phyloP scores from a whole-genome alignment of 1,140 invertebrate species.

The Brachystomella parvula region DNA sequence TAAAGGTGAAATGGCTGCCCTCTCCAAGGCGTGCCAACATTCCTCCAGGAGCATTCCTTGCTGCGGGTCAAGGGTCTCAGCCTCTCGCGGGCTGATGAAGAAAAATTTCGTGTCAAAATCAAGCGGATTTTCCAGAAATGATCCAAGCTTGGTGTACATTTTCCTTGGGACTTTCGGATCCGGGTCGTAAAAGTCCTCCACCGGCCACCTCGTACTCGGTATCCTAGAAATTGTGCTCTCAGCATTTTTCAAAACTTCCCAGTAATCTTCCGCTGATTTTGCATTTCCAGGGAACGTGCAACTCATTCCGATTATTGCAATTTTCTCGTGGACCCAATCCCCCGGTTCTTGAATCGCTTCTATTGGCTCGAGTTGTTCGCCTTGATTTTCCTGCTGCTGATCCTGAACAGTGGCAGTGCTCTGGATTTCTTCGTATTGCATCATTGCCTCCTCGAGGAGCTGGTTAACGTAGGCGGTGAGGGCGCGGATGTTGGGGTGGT shows the following conservation, averaged over 20 bases:
- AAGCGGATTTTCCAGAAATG: not conserved
- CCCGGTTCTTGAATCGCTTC: no score
- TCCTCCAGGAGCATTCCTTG: constrained; percentile 52
- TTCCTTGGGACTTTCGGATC: not conserved
- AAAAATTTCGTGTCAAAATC: constrained; percentile 50
- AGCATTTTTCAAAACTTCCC: not conserved
- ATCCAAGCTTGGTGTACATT: not conserved
- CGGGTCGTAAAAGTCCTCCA: not conserved
- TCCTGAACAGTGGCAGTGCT: not conserved
- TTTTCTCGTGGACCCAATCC: not conserved
- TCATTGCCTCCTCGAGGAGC: not conserved
- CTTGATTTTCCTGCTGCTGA: not conserved
- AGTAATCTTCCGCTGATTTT: not conserved
- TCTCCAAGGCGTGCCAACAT: constrained; percentile 53
- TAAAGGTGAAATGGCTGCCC: constrained; percentile 45
- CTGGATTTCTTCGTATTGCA: not conserved
- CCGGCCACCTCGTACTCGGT: not conserved
- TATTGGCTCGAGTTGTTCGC: no score
- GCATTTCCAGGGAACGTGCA: not conserved
- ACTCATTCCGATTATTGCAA: constrained; percentile 9
- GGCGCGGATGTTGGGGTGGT: not conserved
- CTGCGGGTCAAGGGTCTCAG: constrained; percentile 56
- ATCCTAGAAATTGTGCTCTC: not conserved
- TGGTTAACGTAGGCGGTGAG: not conserved
- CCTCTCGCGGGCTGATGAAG: constrained; percentile 49